These are phyloP conservation scores for Scarus forsteni DNA, from an alignment of 2,797 vertebrate species.

Conservation along the genomic window DNA sequence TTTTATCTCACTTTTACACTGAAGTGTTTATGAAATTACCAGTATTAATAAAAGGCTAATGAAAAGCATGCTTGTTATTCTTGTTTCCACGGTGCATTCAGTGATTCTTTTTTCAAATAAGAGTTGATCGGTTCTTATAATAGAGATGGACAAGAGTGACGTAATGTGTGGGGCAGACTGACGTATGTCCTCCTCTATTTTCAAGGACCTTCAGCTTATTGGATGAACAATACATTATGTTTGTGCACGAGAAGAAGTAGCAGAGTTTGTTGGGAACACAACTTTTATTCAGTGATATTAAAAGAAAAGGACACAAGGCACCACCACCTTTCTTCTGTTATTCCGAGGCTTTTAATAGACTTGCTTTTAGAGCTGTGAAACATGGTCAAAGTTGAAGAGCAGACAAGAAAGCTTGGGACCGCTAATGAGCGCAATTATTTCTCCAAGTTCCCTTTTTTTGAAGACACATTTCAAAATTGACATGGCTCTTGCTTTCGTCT, in stretches of 20 bases:
- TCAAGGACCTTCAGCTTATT: constrained; percentile 3
- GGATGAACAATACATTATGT: constrained; percentile 26
- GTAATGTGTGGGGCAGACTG: constrained; percentile 17
- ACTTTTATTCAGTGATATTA: constrained; percentile 15
- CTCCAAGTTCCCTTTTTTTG: constrained; percentile 21
- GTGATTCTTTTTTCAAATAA: constrained; percentile 75
- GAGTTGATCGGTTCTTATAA: constrained; percentile 63
- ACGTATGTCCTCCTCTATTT: constrained; percentile 16
- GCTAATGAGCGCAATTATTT: constrained; percentile 27
- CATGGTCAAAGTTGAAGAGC: constrained; percentile 14
- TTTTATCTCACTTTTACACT: too few species aligned
- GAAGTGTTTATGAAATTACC: too few species aligned
- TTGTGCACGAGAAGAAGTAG: background rate
- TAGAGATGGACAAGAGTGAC: constrained; percentile 19
- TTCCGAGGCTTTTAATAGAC: constrained; percentile 26
- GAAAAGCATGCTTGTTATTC: constrained; percentile 76
- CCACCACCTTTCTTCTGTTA: constrained; percentile 6
- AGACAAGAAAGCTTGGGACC: constrained; percentile 8
- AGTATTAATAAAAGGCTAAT: too few species aligned
- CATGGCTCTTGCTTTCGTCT: constrained; percentile 11
- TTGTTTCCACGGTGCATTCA: constrained; percentile 69
- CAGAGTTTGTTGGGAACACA: background rate
- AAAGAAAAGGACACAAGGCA: background rate
- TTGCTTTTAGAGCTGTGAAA: constrained; percentile 6
- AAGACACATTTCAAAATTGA: constrained; percentile 21